These are phyloP conservation scores for Spermophilus dauricus DNA, from an alignment of 2,113 vertebrate genomes.

Conservation along the genomic window DNA sequence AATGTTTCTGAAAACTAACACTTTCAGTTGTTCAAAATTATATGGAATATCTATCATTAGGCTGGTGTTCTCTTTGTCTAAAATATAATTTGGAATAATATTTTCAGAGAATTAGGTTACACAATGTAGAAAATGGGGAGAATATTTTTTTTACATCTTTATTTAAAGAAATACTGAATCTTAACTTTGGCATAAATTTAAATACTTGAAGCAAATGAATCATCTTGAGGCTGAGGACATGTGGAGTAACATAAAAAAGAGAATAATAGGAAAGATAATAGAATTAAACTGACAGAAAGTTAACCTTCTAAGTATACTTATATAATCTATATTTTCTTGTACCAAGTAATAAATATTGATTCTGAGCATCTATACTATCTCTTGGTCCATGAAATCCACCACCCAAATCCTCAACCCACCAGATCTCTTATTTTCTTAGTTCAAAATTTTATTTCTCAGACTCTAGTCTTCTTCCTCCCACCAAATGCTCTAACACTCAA, in stretches of 20 bases:
- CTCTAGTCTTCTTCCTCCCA: background rate
- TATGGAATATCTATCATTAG: background rate
- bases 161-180: background rate
- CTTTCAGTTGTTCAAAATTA: conserved; percentile 1
- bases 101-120: background rate
- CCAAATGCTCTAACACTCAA: background rate
- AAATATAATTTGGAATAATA: background rate
- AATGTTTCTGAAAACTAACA: background rate
- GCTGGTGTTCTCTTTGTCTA: background rate
- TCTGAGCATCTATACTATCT: background rate
- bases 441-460: background rate
- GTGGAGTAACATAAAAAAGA: background rate
- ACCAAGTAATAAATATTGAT: background rate
- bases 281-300: background rate
- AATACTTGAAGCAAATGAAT: background rate
- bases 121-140: background rate
- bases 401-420: background rate
- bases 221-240: background rate
- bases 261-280: background rate
- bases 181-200: background rate
- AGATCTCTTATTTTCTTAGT: background rate
- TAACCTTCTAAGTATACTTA: background rate
- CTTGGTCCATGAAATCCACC: background rate
- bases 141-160: background rate
- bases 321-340: background rate